A percentile compares a stretch with the other conserved stretches of the same genome.
Evolutionary conservation across 2,113 vertebrate genomes (phyloP).

Genomic region (Hemibagrus wyckioides): DNA sequence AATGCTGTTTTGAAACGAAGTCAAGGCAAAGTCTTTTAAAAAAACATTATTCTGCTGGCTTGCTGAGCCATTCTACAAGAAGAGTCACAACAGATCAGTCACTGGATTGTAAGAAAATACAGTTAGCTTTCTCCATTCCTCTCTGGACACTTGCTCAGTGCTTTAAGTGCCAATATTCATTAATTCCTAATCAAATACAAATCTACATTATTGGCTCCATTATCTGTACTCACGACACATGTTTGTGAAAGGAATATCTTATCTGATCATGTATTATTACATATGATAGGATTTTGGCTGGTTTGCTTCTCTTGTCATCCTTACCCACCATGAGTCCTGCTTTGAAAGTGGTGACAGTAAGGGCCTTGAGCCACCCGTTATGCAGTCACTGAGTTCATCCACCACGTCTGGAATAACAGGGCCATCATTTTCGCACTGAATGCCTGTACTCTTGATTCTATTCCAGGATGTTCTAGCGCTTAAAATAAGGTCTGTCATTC

Average conservation of each 20-base stretch:
- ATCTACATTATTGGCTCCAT: neutral
- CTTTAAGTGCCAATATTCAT: neutral
- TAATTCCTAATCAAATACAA: neutral
- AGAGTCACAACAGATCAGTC: constrained; percentile 15
- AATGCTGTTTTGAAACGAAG: neutral
- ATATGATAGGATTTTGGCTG: neutral
- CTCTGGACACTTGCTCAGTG: neutral
- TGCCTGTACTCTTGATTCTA: constrained; percentile 41
- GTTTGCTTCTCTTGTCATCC: constrained; percentile 35
- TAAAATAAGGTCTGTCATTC: constrained; percentile 48
- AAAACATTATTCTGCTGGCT: constrained; percentile 1
- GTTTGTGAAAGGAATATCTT: constrained; percentile 13
- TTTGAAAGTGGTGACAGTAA: constrained; percentile 37
- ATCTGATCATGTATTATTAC: neutral
- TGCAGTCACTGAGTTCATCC: constrained; percentile 33
- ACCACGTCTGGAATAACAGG: constrained; percentile 13
- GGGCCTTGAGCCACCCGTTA: constrained; percentile 34
- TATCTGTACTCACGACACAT: neutral
- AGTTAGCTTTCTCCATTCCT: neutral
- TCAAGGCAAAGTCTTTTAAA: constrained; percentile 2
- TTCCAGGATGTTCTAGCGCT: constrained; percentile 36
- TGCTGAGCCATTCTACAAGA: constrained; percentile 18
- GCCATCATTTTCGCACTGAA: constrained; percentile 18
- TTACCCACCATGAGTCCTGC: neutral
- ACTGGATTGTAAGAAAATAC: neutral